Evolutionary conservation across 2,888 invertebrate genomes (phyloP).

Genomic region (Drosophila differens): DNA sequence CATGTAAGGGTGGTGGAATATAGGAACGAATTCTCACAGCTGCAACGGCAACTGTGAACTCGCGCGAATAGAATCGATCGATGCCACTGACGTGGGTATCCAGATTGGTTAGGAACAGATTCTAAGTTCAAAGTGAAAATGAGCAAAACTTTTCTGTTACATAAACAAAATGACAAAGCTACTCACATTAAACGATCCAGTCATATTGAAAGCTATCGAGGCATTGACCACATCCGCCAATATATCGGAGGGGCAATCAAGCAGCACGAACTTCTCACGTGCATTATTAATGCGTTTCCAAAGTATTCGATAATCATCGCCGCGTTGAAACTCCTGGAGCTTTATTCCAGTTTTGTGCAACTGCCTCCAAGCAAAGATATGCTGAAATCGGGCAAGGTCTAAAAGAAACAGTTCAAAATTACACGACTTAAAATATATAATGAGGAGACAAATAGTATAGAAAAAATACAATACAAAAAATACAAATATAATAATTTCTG

Average conservation of each 20-base stretch:
- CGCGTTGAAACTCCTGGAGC: constrained; percentile 88
- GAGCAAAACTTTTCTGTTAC: rapidly evolving
- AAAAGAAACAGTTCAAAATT: not conserved
- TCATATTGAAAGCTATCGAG: constrained; percentile 83
- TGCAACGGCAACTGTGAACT: constrained; percentile 65
- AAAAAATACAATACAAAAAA: no score
- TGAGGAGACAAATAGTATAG: no score
- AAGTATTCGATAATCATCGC: constrained; percentile 81
- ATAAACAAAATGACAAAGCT: not conserved
- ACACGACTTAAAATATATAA: not conserved
- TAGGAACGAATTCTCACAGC: constrained; percentile 72
- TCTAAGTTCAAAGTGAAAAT: constrained; percentile 31
- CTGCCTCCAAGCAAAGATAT: constrained; percentile 90
- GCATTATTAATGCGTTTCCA: constrained; percentile 88
- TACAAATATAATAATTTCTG: not conserved
- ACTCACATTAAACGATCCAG: constrained; percentile 82
- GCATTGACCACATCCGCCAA: constrained; percentile 88
- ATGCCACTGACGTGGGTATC: constrained; percentile 83
- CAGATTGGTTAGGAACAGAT: constrained; percentile 86
- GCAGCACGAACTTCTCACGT: constrained; percentile 89
- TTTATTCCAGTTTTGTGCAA: constrained; percentile 89
- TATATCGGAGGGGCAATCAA: constrained; percentile 91
- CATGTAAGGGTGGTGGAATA: constrained; percentile 72
- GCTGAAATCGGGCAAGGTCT: constrained; percentile 90
- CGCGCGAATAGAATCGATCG: constrained; percentile 68